phyloP scores from a whole-genome alignment of 2,113 vertebrate genomes.

The Centropristis striata region DNA sequence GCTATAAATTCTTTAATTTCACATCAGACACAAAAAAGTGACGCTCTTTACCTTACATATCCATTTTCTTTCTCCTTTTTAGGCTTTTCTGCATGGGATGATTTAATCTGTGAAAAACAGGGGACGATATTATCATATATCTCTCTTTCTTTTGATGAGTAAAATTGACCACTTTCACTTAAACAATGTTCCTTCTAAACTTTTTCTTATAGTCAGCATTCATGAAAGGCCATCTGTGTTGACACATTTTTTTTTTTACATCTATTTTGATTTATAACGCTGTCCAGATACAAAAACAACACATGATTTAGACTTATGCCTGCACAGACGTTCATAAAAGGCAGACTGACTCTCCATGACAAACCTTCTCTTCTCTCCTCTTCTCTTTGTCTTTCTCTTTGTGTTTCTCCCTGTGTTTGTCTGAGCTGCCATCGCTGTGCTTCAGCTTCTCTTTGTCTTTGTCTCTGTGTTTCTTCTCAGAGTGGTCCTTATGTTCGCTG shows the following conservation, averaged over 20 bases:
- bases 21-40: background rate
- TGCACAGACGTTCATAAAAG: background rate
- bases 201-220: background rate
- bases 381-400: slow-evolving; percentile 91
- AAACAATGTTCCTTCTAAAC: background rate
- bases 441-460: slow-evolving; percentile 90
- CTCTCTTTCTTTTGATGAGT: background rate
- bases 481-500: slow-evolving; percentile 96
- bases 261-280: too few relatives aligned
- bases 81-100: slow-evolving; percentile 88
- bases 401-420: slow-evolving; percentile 89
- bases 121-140: background rate
- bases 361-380: slow-evolving; percentile 94
- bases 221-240: background rate
- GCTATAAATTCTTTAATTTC: background rate
- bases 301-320: background rate
- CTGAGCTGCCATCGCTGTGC: slow-evolving; percentile 91
- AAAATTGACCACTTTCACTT: background rate
- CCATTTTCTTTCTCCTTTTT: slow-evolving; percentile 97
- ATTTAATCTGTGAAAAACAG: slow-evolving; percentile 86
- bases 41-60: slow-evolving; percentile 89
- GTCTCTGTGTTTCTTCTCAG: slow-evolving; percentile 93
- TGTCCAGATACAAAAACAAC: background rate
- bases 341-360: background rate
- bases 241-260: background rate